phyloP scores from a whole-genome alignment of 2,888 invertebrate species.

The Cheilosia grossa region DNA sequence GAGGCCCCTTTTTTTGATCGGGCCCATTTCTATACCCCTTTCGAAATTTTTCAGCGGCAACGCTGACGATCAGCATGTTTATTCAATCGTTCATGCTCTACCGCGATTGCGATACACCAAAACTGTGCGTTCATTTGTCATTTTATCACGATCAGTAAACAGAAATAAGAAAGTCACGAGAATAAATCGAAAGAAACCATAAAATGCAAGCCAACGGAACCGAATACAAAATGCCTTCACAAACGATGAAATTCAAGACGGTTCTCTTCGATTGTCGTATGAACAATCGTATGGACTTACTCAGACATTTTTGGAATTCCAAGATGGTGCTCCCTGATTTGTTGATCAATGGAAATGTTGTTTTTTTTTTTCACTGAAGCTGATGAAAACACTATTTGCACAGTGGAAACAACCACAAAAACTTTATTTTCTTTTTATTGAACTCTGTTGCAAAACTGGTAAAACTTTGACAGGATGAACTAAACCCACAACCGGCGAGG shows the following conservation, averaged over 20 bases:
- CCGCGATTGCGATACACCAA: too few relatives aligned
- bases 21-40: too few relatives aligned
- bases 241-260: not conserved
- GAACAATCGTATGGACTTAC: constrained; percentile 33
- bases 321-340: constrained; percentile 7
- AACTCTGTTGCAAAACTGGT: constrained; percentile 19
- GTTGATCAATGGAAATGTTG: constrained; percentile 19
- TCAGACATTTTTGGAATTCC: constrained; percentile 45
- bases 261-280: not conserved
- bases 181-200: too few relatives aligned
- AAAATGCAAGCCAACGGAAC: not conserved
- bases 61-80: too few relatives aligned
- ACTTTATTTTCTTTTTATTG: constrained; percentile 37
- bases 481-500: not conserved
- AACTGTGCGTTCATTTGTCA: too few relatives aligned
- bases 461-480: constrained; percentile 16
- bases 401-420: constrained; percentile 12
- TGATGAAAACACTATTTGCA: constrained; percentile 10
- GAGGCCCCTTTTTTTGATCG: too few relatives aligned
- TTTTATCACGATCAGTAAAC: too few relatives aligned
- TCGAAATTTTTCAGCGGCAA: too few relatives aligned
- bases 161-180: too few relatives aligned
- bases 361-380: constrained; percentile 6
- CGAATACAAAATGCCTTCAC: not conserved
- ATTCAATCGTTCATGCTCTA: too few relatives aligned